Conservation (phyloP, 2,888 invertebrate species). For the Synanthedon myopaeformis region DNA sequence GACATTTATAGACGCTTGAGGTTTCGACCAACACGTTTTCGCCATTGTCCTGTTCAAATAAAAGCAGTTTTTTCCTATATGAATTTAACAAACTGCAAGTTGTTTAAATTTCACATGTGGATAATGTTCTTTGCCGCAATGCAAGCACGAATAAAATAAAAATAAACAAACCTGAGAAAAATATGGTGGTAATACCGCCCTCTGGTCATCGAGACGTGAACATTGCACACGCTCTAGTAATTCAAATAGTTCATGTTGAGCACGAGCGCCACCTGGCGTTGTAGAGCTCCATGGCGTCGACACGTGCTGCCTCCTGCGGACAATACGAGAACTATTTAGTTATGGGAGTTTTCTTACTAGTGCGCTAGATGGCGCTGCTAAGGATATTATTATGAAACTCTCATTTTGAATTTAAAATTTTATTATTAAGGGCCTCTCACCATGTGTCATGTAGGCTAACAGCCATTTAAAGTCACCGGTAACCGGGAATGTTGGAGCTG, state of each 20-base stretch:
- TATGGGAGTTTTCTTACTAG: neutral
- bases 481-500: too few species aligned
- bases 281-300: conserved; percentile 28
- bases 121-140: too few species aligned
- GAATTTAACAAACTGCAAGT: too few species aligned
- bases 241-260: conserved; percentile 88
- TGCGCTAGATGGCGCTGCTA: conserved; percentile 7
- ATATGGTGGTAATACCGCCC: conserved; percentile 93
- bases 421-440: too few species aligned
- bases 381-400: neutral
- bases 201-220: conserved; percentile 95
- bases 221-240: conserved; percentile 94
- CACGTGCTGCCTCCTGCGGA: conserved; percentile 76
- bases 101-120: too few species aligned
- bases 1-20: too few species aligned
- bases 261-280: conserved; percentile 66
- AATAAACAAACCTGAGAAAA: conserved; percentile 81
- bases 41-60: too few species aligned
- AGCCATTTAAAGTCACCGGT: too few species aligned
- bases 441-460: too few species aligned
- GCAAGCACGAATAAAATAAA: neutral
- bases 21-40: too few species aligned
- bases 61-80: too few species aligned
- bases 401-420: too few species aligned
- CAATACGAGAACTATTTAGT: conserved; percentile 20